phyloP scores from a whole-genome alignment of 2,888 invertebrate genomes.

The Ernsta delagoae region DNA sequence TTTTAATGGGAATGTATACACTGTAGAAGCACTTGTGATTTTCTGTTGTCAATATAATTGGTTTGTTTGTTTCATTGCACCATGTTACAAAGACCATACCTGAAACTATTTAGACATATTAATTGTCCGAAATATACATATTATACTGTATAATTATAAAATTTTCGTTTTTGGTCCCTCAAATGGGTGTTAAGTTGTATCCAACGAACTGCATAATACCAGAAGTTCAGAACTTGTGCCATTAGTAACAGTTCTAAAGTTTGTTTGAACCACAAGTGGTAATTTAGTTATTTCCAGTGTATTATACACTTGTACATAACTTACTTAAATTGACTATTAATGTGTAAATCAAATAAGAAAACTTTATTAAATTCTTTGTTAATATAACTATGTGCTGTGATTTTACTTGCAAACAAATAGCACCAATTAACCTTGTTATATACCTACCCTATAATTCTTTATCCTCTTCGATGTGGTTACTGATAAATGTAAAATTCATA shows the following conservation, averaged over 20 bases:
- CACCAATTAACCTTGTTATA: too few species aligned
- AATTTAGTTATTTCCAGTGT: slow-evolving; percentile 26
- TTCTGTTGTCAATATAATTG: not conserved
- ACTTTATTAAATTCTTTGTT: slow-evolving; percentile 82
- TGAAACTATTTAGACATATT: not conserved
- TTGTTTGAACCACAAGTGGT: slow-evolving; percentile 31
- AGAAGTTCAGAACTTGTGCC: slow-evolving; percentile 12
- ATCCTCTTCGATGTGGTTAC: too few species aligned
- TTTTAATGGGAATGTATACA: too few species aligned
- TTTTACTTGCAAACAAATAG: slow-evolving; percentile 40
- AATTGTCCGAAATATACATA: not conserved
- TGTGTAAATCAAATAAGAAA: slow-evolving; percentile 66
- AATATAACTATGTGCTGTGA: slow-evolving; percentile 51
- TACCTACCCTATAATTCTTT: too few species aligned
- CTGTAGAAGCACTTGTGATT: too few species aligned
- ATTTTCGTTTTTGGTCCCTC: not conserved
- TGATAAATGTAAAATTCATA: too few species aligned
- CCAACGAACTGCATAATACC: not conserved
- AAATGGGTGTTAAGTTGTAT: not conserved
- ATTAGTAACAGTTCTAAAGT: not conserved
- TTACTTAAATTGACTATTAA: slow-evolving; percentile 58
- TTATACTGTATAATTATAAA: not conserved
- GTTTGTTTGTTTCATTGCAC: not conserved
- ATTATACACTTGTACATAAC: slow-evolving; percentile 44
- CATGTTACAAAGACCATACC: slow-evolving; percentile 2